Percentiles rank a stretch among this genome's conserved stretches.
Conservation (phyloP, 2,113 vertebrate species). For the Caloenas nicobarica region DNA sequence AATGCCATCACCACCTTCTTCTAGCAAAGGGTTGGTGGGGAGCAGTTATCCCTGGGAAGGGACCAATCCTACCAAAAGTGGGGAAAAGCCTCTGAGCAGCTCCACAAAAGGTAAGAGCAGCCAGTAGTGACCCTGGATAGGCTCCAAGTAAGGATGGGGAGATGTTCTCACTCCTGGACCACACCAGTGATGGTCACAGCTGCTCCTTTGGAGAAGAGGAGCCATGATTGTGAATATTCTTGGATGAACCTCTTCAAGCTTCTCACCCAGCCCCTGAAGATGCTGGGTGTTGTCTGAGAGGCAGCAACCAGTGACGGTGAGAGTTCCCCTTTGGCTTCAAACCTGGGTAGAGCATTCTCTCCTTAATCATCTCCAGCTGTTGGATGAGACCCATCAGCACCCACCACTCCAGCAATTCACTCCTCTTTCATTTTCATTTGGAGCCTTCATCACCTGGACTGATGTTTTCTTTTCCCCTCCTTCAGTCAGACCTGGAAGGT, state of each 20-base stretch:
- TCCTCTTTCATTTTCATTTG: not conserved
- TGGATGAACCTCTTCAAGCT: not conserved
- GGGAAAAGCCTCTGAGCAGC: not conserved
- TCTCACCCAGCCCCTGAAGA: not conserved
- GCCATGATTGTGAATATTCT: not conserved
- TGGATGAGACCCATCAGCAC: not conserved
- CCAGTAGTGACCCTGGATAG: not conserved
- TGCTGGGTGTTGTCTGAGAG: not conserved
- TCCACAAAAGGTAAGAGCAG: not conserved
- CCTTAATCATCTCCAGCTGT: not conserved
- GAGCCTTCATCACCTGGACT: not conserved
- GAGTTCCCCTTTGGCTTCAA: not conserved
- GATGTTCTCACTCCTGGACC: not conserved
- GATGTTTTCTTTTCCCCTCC: not conserved
- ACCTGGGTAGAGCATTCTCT: not conserved
- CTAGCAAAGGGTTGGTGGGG: not conserved
- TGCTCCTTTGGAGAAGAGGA: not conserved
- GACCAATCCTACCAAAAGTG: not conserved
- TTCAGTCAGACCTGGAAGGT: not conserved
- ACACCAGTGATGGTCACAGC: not conserved
- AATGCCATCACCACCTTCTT: rapidly evolving
- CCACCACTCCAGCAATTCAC: not conserved
- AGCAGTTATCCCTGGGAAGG: not conserved
- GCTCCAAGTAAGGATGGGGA: not conserved
- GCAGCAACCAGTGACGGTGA: rapidly evolving